Conservation (phyloP, 2,797 vertebrate genomes). For the Podarcis siculus region DNA sequence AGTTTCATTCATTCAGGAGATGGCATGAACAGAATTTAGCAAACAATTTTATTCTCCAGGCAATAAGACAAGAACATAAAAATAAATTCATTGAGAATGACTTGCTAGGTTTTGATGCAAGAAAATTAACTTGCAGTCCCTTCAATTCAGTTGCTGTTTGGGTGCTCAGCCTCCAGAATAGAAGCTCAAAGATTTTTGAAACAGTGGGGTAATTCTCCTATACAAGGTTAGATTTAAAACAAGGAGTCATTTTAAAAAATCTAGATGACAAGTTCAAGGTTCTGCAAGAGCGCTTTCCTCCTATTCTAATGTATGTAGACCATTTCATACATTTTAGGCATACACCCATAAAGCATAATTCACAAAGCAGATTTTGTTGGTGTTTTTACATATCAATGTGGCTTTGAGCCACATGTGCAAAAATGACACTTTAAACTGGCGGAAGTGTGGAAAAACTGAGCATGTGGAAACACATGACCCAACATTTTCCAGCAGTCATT, state of each 20-base stretch:
- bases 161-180: neutral
- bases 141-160: neutral
- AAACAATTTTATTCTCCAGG: neutral
- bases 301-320: neutral
- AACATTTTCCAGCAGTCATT: neutral
- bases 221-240: neutral
- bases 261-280: neutral
- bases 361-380: neutral
- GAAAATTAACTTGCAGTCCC: neutral
- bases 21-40: neutral
- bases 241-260: neutral
- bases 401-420: neutral
- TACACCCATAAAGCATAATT: neutral
- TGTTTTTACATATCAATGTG: neutral
- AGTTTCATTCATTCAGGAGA: neutral
- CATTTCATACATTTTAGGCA: neutral
- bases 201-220: no score
- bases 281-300: neutral
- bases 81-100: neutral
- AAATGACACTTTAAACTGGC: neutral
- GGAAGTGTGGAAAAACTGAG: neutral
- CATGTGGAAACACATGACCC: neutral
- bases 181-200: neutral
- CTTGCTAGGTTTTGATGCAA: neutral
- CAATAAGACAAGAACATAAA: neutral